phyloP scores from a whole-genome alignment of 2,888 invertebrate genomes.

The Harpalus rufipes region DNA sequence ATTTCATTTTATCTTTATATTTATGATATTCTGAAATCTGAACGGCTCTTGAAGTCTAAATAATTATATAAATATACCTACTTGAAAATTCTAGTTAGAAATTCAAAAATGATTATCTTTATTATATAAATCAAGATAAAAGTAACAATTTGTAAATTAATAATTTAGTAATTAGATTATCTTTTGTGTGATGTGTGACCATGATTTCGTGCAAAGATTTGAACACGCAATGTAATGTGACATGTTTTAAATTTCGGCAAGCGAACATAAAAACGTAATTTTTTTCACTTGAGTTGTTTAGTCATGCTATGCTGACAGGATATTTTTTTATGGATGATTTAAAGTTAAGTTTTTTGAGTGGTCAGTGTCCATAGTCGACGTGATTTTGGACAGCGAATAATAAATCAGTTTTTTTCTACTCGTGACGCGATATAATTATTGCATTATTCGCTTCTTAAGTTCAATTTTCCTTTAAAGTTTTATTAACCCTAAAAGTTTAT shows the following conservation, averaged over 20 bases:
- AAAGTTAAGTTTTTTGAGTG: conserved; percentile 39
- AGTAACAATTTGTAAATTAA: not conserved
- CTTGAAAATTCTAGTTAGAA: not conserved
- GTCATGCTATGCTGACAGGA: conserved; percentile 39
- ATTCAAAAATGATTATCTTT: not conserved
- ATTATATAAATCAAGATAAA: not conserved
- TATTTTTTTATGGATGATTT: conserved; percentile 33
- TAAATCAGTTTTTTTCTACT: conserved; percentile 21
- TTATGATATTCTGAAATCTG: too few relatives aligned
- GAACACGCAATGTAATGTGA: not conserved
- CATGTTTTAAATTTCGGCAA: conserved; percentile 22
- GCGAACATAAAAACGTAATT: not conserved
- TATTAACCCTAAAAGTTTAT: not conserved
- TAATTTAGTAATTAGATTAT: conserved; percentile 29
- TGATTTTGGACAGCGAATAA: conserved; percentile 30
- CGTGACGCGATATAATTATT: not conserved
- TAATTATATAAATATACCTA: not conserved
- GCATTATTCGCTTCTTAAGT: conserved; percentile 2
- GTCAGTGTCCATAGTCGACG: conserved; percentile 22
- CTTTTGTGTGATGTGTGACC: not conserved
- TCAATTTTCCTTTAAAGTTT: not conserved
- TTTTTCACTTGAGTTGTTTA: conserved; percentile 17
- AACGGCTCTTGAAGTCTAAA: too few relatives aligned
- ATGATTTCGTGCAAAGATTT: conserved; percentile 24
- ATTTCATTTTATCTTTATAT: too few relatives aligned